Percentiles rank a stretch among this genome's conserved stretches.
These are phyloP conservation scores for Vultur gryphus DNA, from an alignment of 2,797 vertebrate species.

Conservation along the genomic window DNA sequence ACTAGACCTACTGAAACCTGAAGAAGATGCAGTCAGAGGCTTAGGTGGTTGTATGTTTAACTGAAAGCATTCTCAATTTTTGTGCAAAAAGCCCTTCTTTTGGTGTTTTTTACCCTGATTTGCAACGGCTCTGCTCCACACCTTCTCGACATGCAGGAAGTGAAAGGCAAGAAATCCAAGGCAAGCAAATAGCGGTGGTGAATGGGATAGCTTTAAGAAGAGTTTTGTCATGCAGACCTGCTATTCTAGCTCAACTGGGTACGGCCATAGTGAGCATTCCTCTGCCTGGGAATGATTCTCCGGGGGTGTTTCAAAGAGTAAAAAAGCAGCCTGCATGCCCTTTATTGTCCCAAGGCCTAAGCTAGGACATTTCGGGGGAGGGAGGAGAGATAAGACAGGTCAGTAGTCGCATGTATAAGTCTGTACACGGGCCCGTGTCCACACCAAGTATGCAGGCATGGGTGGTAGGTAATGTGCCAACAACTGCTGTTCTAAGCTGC, in stretches of 20 bases:
- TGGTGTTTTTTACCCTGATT: not conserved
- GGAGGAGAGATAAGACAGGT: not conserved
- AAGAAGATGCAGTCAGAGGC: not conserved
- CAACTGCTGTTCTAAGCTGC: conserved; percentile 13
- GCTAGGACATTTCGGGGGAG: conserved; percentile 58
- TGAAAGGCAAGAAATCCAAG: conserved; percentile 41
- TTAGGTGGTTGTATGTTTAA: not conserved
- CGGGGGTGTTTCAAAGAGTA: conserved; percentile 61
- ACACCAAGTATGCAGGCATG: not conserved
- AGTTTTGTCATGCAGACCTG: conserved; percentile 61
- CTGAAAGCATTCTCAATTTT: not conserved
- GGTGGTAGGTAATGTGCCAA: conserved; percentile 31
- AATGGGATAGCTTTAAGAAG: conserved; percentile 45
- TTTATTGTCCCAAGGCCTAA: conserved; percentile 41
- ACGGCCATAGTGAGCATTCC: conserved; percentile 58
- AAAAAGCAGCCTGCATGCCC: conserved; percentile 47
- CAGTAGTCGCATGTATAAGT: not conserved
- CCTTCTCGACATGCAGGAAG: conserved; percentile 16
- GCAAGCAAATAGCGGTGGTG: conserved; percentile 23
- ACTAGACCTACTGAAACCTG: not conserved
- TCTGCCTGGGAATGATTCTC: conserved; percentile 52
- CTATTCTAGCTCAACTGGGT: conserved; percentile 51
- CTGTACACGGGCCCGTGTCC: not conserved
- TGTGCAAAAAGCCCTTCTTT: not conserved
- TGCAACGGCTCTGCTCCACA: not conserved